Conservation (phyloP, 2,113 vertebrate genomes). For the Mesembrinibis cayennensis region DNA sequence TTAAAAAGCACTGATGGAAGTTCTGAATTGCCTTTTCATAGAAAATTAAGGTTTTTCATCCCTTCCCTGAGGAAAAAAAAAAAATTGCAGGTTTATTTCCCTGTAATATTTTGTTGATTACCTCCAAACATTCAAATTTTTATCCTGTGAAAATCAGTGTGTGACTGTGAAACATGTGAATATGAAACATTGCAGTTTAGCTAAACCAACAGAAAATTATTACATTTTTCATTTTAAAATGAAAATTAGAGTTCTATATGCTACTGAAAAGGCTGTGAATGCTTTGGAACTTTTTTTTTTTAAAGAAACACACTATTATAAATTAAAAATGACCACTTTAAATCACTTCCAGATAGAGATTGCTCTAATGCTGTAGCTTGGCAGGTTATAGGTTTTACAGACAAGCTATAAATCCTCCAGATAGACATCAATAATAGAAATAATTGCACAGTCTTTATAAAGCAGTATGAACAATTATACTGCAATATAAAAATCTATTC, state of each 20-base stretch:
- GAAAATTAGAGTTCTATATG: not conserved
- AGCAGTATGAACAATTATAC: conserved; percentile 14
- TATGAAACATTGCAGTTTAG: not conserved
- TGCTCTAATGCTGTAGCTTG: not conserved
- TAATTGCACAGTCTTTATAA: conserved; percentile 34
- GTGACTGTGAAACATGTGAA: not conserved
- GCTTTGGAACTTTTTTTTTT: not conserved
- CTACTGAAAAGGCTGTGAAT: not conserved
- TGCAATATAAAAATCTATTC: conserved; percentile 30
- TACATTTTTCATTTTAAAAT: not conserved
- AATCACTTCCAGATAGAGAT: not conserved
- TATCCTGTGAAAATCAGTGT: not conserved
- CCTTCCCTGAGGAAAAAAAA: not conserved
- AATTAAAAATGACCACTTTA: conserved; percentile 10
- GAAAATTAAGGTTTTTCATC: not conserved
- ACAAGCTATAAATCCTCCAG: not conserved
- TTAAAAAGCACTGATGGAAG: not conserved
- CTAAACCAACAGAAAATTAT: not conserved
- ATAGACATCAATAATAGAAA: conserved; percentile 9
- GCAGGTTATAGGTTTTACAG: not conserved
- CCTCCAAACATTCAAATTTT: not conserved
- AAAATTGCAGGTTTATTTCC: not conserved
- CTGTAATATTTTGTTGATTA: not conserved
- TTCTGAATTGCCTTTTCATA: not conserved
- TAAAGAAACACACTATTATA: not conserved